phyloP scores from a whole-genome alignment of 2,888 invertebrate genomes.

The Temnothorax unifasciatus region DNA sequence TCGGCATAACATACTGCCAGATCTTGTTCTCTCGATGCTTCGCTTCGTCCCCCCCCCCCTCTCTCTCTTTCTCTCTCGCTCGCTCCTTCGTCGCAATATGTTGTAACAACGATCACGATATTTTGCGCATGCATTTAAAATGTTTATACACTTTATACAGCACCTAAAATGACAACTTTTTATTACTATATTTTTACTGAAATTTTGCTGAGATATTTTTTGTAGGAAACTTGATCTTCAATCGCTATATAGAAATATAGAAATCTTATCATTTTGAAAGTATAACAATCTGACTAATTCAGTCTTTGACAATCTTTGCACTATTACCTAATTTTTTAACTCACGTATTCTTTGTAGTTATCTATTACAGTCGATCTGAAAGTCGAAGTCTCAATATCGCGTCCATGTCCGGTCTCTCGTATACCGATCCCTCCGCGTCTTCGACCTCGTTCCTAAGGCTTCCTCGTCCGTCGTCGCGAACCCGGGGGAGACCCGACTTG shows the following conservation, averaged over 20 bases:
- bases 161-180: neutral
- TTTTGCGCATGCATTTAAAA: neutral
- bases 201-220: neutral
- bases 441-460: slow-evolving; percentile 45
- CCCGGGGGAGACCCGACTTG: slow-evolving; percentile 42
- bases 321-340: neutral
- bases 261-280: neutral
- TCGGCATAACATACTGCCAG: slow-evolving; percentile 71
- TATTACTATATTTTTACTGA: neutral
- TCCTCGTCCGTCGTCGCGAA: slow-evolving; percentile 27
- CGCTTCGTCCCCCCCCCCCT: slow-evolving; percentile 28
- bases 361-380: slow-evolving; percentile 3
- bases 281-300: neutral
- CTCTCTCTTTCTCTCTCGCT: slow-evolving; percentile 9
- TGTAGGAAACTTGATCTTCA: neutral
- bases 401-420: slow-evolving; percentile 22
- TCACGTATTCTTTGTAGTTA: neutral
- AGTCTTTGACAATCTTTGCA: neutral
- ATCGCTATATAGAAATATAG: no score
- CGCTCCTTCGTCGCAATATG: slow-evolving; percentile 8
- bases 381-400: slow-evolving; percentile 10
- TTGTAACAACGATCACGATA: neutral
- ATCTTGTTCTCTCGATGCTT: slow-evolving; percentile 64
- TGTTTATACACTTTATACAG: neutral
- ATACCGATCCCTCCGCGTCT: slow-evolving; percentile 26